Conservation (phyloP, 37 sponge, comb jelly and placozoan genomes). For the Amphimedon queenslandica region DNA sequence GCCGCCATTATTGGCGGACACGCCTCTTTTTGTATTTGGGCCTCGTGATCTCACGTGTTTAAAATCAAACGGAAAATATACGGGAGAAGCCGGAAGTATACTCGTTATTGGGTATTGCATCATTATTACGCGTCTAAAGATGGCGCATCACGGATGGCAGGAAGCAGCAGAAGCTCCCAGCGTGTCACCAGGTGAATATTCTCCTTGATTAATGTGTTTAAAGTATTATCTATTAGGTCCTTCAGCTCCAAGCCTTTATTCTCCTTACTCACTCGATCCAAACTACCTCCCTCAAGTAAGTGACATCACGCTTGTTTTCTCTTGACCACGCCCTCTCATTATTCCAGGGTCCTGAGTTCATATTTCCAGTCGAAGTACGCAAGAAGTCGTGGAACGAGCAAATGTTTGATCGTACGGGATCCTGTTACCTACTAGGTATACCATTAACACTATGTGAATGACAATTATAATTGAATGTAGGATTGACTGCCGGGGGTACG, state of each 20-base stretch:
- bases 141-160: background rate
- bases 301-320: too few relatives aligned
- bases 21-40: background rate
- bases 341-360: slow-evolving; percentile 65
- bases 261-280: slow-evolving; percentile 75
- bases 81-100: too few relatives aligned
- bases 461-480: slow-evolving; percentile 10
- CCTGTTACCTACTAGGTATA: slow-evolving; percentile 51
- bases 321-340: too few relatives aligned
- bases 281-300: slow-evolving; percentile 60
- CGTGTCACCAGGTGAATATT: background rate
- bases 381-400: slow-evolving; percentile 51
- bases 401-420: slow-evolving; percentile 63
- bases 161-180: background rate
- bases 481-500: slow-evolving; percentile 49
- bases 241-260: background rate
- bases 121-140: too few relatives aligned
- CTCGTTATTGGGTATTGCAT: too few relatives aligned
- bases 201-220: too few relatives aligned
- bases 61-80: too few relatives aligned
- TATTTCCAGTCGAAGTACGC: slow-evolving; percentile 68
- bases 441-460: too few relatives aligned
- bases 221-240: too few relatives aligned
- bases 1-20: background rate
- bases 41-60: too few relatives aligned